These are phyloP conservation scores for Leptinotarsa texana DNA, from an alignment of 1,140 invertebrate genomes.

Conservation along the genomic window DNA sequence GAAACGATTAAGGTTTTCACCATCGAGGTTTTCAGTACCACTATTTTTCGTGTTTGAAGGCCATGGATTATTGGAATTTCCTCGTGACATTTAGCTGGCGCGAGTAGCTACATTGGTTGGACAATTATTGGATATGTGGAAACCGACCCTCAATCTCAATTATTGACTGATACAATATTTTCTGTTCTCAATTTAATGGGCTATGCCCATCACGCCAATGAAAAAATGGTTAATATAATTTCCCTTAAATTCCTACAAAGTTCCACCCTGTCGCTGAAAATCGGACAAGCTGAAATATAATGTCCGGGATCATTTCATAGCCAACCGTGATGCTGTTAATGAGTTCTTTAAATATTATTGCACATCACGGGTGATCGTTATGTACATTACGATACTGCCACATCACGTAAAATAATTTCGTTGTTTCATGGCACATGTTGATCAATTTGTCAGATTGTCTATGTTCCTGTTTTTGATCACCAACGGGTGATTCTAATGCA, in stretches of 20 bases:
- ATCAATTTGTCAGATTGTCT: background rate
- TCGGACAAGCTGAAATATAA: background rate
- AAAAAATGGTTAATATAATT: too few relatives aligned
- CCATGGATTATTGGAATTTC: too few relatives aligned
- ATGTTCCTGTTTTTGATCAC: constrained; percentile 14
- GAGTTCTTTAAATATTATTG: constrained; percentile 41
- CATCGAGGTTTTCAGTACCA: too few relatives aligned
- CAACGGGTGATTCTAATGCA: background rate
- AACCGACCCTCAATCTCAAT: too few relatives aligned
- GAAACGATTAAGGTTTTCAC: too few relatives aligned
- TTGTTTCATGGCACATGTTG: background rate
- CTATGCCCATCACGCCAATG: too few relatives aligned
- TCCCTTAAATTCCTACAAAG: background rate
- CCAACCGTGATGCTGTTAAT: constrained; percentile 26
- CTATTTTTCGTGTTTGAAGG: too few relatives aligned
- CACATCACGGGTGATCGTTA: constrained; percentile 35
- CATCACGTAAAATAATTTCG: constrained; percentile 14
- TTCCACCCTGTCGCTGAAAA: background rate
- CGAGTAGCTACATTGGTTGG: too few relatives aligned
- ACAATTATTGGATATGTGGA: too few relatives aligned
- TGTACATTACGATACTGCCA: constrained; percentile 28
- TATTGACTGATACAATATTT: too few relatives aligned
- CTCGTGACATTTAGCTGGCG: too few relatives aligned
- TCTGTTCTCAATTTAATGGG: too few relatives aligned
- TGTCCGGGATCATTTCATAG: constrained; percentile 13